Conservation (phyloP, 2,113 vertebrate species). For the Arenaria interpres region DNA sequence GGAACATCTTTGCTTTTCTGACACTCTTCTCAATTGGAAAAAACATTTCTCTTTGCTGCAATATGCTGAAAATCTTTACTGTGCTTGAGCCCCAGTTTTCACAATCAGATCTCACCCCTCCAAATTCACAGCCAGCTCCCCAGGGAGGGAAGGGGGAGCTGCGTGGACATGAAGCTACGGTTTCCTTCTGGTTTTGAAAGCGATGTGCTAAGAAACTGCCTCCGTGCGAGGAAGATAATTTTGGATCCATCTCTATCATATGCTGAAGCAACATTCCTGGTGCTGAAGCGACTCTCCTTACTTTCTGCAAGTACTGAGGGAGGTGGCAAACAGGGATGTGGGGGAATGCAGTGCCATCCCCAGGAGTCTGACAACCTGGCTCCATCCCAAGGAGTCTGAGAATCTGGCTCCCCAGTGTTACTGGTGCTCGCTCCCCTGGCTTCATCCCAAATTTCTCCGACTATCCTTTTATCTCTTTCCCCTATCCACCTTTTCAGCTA, state of each 20-base stretch:
- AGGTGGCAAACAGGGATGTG: not conserved
- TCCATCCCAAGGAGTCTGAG: not conserved
- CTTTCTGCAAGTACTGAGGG: not conserved
- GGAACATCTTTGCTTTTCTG: conserved; percentile 36
- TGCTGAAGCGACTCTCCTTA: not conserved
- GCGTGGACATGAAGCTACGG: not conserved
- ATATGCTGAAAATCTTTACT: not conserved
- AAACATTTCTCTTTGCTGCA: not conserved
- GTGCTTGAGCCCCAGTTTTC: not conserved
- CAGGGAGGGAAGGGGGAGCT: not conserved
- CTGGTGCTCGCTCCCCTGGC: not conserved
- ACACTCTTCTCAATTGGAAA: not conserved
- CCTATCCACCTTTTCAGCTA: not conserved
- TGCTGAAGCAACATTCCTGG: not conserved
- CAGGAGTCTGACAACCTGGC: not conserved
- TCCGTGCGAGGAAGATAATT: not conserved
- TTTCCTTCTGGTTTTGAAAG: not conserved
- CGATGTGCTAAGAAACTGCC: not conserved
- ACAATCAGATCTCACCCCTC: not conserved
- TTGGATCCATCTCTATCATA: not conserved
- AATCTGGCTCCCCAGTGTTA: not conserved
- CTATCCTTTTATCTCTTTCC: not conserved
- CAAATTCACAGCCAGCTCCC: not conserved
- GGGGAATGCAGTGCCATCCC: not conserved
- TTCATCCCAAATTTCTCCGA: not conserved